phyloP scores from a whole-genome alignment of 2,888 invertebrate species.

The Sinhomidia bicolor region DNA sequence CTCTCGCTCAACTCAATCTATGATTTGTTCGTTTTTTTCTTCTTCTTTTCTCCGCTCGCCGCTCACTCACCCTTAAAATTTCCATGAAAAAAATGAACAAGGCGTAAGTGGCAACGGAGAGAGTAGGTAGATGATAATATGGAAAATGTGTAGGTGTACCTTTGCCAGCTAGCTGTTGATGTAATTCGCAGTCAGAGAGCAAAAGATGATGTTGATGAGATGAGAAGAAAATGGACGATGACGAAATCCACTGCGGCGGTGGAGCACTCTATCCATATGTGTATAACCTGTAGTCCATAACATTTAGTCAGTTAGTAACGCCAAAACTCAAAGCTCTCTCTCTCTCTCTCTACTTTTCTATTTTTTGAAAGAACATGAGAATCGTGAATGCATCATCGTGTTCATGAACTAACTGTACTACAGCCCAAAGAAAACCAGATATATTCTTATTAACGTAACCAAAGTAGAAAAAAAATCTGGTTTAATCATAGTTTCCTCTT shows the following conservation, averaged over 20 bases:
- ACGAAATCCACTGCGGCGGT: slow-evolving; percentile 15
- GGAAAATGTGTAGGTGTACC: not conserved
- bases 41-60: no score
- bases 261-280: not conserved
- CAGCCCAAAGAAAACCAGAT: not conserved
- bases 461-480: not conserved
- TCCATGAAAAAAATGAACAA: no score
- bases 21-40: no score
- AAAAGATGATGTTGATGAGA: slow-evolving; percentile 27
- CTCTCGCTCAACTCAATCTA: no score
- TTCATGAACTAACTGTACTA: not conserved
- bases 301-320: no score
- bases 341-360: not conserved
- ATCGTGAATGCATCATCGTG: not conserved
- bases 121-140: not conserved
- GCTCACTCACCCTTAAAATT: no score
- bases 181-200: not conserved
- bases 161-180: no score
- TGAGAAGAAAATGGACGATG: slow-evolving; percentile 40
- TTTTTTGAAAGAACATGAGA: not conserved
- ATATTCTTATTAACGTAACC: not conserved
- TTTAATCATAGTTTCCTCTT: not conserved
- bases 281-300: not conserved
- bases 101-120: no score
- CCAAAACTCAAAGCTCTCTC: not conserved